Evolutionary conservation across 2,888 invertebrate genomes (phyloP).

Genomic region (Cosmia pyralina): DNA sequence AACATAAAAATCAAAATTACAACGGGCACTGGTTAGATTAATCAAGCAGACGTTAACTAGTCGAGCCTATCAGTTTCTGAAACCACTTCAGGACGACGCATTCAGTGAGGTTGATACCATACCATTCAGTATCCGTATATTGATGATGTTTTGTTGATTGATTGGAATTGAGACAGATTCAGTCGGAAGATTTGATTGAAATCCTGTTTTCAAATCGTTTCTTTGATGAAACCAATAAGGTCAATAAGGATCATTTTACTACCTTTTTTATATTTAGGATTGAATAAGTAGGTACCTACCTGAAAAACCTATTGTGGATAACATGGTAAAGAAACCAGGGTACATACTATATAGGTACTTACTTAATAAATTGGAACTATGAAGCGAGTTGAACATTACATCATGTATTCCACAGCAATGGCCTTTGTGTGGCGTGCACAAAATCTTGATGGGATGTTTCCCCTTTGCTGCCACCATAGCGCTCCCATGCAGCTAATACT

Average conservation of each 20-base stretch:
- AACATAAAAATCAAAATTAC: too few species aligned
- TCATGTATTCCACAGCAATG: conserved; percentile 5
- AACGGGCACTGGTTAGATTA: too few species aligned
- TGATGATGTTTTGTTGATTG: background rate
- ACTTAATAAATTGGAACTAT: background rate
- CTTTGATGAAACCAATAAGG: background rate
- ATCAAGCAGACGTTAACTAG: too few species aligned
- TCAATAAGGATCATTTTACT: too few species aligned
- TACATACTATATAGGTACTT: too few species aligned
- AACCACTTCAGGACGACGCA: background rate
- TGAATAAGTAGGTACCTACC: background rate
- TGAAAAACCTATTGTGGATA: conserved; percentile 3
- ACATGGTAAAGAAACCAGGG: background rate
- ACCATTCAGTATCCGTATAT: too few species aligned
- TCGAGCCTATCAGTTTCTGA: background rate
- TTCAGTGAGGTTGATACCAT: background rate
- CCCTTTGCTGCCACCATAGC: conserved; percentile 1
- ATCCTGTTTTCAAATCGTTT: background rate
- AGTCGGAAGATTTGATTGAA: background rate
- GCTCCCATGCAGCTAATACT: conserved; percentile 18
- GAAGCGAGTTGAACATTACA: conserved; percentile 2
- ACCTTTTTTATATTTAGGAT: too few species aligned
- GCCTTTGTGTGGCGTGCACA: conserved; percentile 18
- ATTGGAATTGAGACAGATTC: background rate
- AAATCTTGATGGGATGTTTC: conserved; percentile 8